phyloP scores from a whole-genome alignment of 2,888 invertebrate genomes.

The Caenorhabditis drosophilae region DNA sequence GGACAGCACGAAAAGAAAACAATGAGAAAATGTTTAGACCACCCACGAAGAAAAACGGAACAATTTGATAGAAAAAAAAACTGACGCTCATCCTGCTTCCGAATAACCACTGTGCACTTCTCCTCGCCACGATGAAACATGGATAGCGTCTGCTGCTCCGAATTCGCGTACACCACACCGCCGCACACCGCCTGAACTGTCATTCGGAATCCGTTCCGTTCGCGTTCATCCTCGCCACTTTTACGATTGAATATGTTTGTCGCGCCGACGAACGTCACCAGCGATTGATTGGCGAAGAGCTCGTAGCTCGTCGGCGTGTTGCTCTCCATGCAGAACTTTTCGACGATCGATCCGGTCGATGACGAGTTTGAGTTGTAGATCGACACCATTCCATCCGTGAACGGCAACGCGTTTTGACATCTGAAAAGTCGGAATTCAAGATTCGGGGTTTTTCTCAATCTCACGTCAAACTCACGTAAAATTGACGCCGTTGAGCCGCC shows the following conservation, averaged over 20 bases:
- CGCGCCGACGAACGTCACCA: constrained; percentile 57
- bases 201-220: constrained; percentile 53
- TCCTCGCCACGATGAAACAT: constrained; percentile 22
- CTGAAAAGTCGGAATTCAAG: background rate
- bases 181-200: constrained; percentile 54
- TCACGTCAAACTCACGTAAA: constrained; percentile 1
- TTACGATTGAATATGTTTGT: constrained; percentile 21
- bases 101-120: constrained; percentile 32
- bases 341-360: background rate
- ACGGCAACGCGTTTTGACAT: constrained; percentile 11
- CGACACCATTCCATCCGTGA: constrained; percentile 20
- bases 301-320: constrained; percentile 10
- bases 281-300: constrained; percentile 26
- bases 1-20: no score
- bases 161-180: constrained; percentile 52
- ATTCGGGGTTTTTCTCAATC: no score
- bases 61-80: no score
- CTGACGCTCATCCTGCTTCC: background rate
- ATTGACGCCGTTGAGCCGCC: background rate
- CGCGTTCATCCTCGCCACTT: constrained; percentile 25
- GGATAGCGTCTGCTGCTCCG: constrained; percentile 12
- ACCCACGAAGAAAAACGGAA: no score
- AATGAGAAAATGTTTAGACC: no score
- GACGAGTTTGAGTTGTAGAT: constrained; percentile 17
- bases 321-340: constrained; percentile 30